phyloP scores from a whole-genome alignment of 2,888 invertebrate genomes.

The Sisyra terminalis region DNA sequence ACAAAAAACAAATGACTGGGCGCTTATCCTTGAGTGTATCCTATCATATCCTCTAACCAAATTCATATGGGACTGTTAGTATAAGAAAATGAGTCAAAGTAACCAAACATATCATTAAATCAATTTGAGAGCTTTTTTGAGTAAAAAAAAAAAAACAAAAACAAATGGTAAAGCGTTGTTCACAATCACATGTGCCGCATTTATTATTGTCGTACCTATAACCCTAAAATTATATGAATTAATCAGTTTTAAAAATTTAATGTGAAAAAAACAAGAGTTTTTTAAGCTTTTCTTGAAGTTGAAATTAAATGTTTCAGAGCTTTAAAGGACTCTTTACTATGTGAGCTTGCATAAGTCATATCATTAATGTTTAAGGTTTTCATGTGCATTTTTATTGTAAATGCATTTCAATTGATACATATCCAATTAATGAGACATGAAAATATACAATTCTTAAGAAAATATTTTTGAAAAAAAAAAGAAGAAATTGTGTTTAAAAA shows the following conservation, averaged over 20 bases:
- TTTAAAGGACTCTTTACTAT: conserved; percentile 2
- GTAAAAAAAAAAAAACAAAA: no score
- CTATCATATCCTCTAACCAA: no score
- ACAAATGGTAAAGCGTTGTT: conserved; percentile 10
- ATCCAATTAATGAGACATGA: no score
- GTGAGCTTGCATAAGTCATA: conserved; percentile 13
- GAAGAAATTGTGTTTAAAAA: not conserved
- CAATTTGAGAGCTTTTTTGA: no score
- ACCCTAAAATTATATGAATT: conserved; percentile 17
- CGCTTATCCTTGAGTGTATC: no score
- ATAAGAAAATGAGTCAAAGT: no score
- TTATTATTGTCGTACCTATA: conserved; percentile 14
- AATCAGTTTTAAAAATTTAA: conserved; percentile 17
- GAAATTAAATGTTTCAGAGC: no score
- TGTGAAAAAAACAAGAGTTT: conserved; percentile 11
- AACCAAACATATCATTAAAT: no score
- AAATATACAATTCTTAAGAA: not conserved
- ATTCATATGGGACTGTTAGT: no score
- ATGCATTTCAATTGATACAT: not conserved
- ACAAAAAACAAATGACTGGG: no score
- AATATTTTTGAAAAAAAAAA: not conserved
- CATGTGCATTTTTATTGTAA: not conserved
- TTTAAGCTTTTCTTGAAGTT: conserved; percentile 8
- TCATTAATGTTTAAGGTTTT: conserved; percentile 11
- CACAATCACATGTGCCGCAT: conserved; percentile 22